Conservation (phyloP, 2,888 invertebrate species). For the Drosophila aldrichi region DNA sequence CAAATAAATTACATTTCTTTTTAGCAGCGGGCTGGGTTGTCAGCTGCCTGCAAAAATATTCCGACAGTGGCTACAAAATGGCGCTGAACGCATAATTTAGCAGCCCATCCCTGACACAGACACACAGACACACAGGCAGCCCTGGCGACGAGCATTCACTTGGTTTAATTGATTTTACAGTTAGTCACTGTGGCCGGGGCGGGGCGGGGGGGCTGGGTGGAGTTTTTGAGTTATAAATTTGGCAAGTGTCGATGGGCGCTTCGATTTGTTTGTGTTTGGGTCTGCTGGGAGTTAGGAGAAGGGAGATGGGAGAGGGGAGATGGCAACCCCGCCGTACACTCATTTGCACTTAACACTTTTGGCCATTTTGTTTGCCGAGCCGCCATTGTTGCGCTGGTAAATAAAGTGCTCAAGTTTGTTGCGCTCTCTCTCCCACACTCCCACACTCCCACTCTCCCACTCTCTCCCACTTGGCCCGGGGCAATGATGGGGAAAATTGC, state of each 20-base stretch:
- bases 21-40: constrained; percentile 10
- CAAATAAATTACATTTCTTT: constrained; percentile 74
- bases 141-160: constrained; percentile 47
- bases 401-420: constrained; percentile 53
- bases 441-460: not conserved
- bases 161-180: constrained; percentile 74
- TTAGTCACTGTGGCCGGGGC: constrained; percentile 32
- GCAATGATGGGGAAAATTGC: constrained; percentile 75
- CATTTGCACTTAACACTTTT: constrained; percentile 81
- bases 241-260: constrained; percentile 62
- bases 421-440: not conserved
- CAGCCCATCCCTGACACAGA: constrained; percentile 43
- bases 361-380: constrained; percentile 70
- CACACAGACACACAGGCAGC: not conserved
- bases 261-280: constrained; percentile 55
- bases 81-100: constrained; percentile 76
- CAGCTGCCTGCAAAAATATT: constrained; percentile 24
- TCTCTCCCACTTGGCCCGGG: not conserved
- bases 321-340: constrained; percentile 50
- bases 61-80: constrained; percentile 54
- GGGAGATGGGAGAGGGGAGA: not conserved
- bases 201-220: not conserved
- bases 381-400: constrained; percentile 60
- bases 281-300: constrained; percentile 1
- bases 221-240: constrained; percentile 65